A percentile compares a stretch with the other conserved stretches of the same genome.
phyloP scores from a whole-genome alignment of 2,113 vertebrate genomes.

The Conger conger region DNA sequence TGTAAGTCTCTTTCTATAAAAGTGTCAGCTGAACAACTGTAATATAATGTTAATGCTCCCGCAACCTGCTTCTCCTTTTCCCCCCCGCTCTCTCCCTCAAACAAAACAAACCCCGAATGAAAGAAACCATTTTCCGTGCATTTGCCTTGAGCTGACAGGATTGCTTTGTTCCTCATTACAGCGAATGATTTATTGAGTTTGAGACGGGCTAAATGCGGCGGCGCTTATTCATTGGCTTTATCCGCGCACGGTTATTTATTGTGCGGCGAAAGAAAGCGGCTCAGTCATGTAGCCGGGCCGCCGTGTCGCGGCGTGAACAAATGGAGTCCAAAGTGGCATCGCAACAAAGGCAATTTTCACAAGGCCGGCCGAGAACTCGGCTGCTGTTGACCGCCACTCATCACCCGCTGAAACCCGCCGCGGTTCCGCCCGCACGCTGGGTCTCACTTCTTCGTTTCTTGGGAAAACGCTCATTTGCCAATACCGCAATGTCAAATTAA shows the following conservation, averaged over 20 bases:
- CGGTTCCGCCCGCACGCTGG: too few relatives aligned
- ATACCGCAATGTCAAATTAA: too few relatives aligned
- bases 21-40: too few relatives aligned
- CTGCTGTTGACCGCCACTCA: background rate
- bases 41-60: too few relatives aligned
- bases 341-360: background rate
- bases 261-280: background rate
- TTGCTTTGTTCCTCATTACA: conserved; percentile 1
- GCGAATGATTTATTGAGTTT: conserved; percentile 29
- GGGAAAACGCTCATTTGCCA: too few relatives aligned
- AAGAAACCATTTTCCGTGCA: conserved; percentile 34
- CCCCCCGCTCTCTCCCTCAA: conserved; percentile 20
- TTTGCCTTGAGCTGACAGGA: conserved; percentile 18
- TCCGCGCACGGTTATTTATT: conserved; percentile 10
- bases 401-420: background rate
- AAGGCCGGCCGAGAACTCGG: background rate
- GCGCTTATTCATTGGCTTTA: conserved; percentile 25
- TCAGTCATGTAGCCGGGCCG: background rate
- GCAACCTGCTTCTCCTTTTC: conserved; percentile 32
- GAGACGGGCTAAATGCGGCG: background rate
- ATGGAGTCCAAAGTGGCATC: background rate
- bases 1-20: too few relatives aligned
- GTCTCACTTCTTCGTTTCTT: too few relatives aligned
- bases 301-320: background rate
- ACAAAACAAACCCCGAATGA: conserved; percentile 38